Percentiles rank a stretch among this genome's conserved stretches.
phyloP scores from a whole-genome alignment of 2,113 vertebrate species.

The Dendrocopos noguchii region DNA sequence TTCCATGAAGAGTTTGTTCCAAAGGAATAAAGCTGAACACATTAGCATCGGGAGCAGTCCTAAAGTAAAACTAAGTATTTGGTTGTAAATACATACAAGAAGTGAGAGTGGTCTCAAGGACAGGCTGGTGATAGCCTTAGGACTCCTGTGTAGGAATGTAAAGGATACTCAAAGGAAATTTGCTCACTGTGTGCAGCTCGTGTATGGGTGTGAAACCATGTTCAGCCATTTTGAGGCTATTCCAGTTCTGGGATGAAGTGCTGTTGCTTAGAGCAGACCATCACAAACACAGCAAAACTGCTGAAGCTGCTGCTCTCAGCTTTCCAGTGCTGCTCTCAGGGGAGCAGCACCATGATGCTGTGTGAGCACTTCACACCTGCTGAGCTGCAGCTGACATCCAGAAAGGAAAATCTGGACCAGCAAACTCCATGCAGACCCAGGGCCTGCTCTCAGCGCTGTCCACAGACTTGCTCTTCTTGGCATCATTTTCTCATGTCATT shows the following conservation, averaged over 20 bases:
- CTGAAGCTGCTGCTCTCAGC: not conserved
- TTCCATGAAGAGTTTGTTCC: not conserved
- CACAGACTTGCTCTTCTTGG: not conserved
- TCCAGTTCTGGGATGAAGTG: not conserved
- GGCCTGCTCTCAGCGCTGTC: not conserved
- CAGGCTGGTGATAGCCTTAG: not conserved
- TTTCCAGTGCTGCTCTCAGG: not conserved
- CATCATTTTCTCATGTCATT: not conserved
- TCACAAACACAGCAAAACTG: not conserved
- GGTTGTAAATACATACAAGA: not conserved
- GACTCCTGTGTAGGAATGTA: not conserved
- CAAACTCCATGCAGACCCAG: not conserved
- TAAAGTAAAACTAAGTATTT: not conserved
- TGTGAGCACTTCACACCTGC: not conserved
- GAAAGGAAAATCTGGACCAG: not conserved
- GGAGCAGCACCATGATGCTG: rapidly evolving
- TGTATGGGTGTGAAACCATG: rapidly evolving
- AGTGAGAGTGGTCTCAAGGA: not conserved
- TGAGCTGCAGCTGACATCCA: not conserved
- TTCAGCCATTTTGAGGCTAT: not conserved
- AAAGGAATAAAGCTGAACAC: not conserved
- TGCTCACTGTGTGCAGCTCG: not conserved
- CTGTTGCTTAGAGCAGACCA: not conserved
- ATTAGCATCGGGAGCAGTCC: not conserved
- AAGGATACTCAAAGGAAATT: not conserved